phyloP scores from a whole-genome alignment of 2,888 invertebrate species.

The Galerucella pusilla region DNA sequence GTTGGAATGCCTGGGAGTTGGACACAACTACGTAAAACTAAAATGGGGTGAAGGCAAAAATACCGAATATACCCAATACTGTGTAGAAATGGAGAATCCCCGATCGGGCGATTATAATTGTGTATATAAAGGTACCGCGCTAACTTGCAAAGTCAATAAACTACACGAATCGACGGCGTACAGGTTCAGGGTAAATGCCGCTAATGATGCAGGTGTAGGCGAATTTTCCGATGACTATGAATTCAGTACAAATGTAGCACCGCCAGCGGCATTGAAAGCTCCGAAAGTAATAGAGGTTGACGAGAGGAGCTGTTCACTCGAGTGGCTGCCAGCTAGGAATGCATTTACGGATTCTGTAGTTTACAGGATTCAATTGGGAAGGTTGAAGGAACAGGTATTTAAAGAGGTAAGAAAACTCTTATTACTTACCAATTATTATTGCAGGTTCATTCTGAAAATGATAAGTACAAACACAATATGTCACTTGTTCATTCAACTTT shows the following conservation, averaged over 20 bases:
- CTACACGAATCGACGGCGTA: slow-evolving; percentile 85
- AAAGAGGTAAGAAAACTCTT: slow-evolving; percentile 68
- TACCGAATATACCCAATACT: slow-evolving; percentile 80
- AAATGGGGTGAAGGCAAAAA: slow-evolving; percentile 86
- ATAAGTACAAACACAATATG: too few species aligned
- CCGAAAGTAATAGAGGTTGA: slow-evolving; percentile 72
- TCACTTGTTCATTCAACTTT: too few species aligned
- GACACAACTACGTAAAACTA: slow-evolving; percentile 85
- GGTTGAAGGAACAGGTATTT: slow-evolving; percentile 72
- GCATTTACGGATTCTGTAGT: slow-evolving; percentile 74
- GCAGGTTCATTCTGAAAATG: too few species aligned
- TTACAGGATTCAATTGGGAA: slow-evolving; percentile 79
- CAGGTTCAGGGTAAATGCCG: slow-evolving; percentile 83
- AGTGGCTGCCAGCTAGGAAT: slow-evolving; percentile 74
- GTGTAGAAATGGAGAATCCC: slow-evolving; percentile 83
- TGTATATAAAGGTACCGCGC: slow-evolving; percentile 80
- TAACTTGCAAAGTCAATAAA: slow-evolving; percentile 84
- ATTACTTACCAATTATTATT: not conserved
- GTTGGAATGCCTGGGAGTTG: slow-evolving; percentile 76
- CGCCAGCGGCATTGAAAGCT: slow-evolving; percentile 83
- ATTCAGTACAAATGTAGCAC: slow-evolving; percentile 81
- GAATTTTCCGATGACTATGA: slow-evolving; percentile 77
- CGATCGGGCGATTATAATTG: slow-evolving; percentile 75
- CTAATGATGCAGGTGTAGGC: slow-evolving; percentile 87
- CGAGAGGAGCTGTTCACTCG: slow-evolving; percentile 70